Conservation (phyloP, 2,888 invertebrate species). For the Ormyrus thymus region DNA sequence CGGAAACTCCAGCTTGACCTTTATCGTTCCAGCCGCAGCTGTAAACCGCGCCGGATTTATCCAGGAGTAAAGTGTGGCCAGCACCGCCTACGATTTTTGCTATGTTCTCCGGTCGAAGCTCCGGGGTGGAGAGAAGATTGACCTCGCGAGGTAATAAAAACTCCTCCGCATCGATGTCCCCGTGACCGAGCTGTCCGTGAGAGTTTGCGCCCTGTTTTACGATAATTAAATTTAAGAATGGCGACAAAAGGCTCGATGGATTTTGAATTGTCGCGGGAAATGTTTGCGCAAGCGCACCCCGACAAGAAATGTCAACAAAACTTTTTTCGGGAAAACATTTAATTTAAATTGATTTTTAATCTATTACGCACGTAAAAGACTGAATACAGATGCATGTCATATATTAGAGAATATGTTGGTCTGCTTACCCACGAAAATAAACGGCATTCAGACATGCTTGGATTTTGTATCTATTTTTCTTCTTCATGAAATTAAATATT, state of each 20-base stretch:
- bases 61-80: conserved; percentile 84
- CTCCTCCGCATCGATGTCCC: conserved; percentile 82
- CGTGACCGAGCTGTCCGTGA: conserved; percentile 87
- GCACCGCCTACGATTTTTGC: conserved; percentile 85
- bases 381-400: too few relatives aligned
- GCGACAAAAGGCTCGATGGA: not conserved
- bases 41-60: conserved; percentile 81
- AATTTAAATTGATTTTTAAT: not conserved
- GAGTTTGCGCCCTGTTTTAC: conserved; percentile 86
- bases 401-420: not conserved
- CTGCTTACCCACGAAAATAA: conserved; percentile 49
- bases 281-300: conserved; percentile 16
- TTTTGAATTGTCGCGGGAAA: conserved; percentile 21
- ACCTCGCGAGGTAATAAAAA: conserved; percentile 78
- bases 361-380: too few relatives aligned
- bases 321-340: not conserved
- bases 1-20: conserved; percentile 81
- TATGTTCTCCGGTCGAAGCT: conserved; percentile 76
- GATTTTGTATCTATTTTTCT: too few relatives aligned
- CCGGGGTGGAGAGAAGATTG: conserved; percentile 65
- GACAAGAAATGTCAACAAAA: not conserved
- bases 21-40: conserved; percentile 88
- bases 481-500: too few relatives aligned
- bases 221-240: not conserved
- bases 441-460: conserved; percentile 17